Evolutionary conservation across 2,888 invertebrate species (phyloP), one percentile per base, ranked within the genome.

Genomic region (Agrilus biguttatus): DNA sequence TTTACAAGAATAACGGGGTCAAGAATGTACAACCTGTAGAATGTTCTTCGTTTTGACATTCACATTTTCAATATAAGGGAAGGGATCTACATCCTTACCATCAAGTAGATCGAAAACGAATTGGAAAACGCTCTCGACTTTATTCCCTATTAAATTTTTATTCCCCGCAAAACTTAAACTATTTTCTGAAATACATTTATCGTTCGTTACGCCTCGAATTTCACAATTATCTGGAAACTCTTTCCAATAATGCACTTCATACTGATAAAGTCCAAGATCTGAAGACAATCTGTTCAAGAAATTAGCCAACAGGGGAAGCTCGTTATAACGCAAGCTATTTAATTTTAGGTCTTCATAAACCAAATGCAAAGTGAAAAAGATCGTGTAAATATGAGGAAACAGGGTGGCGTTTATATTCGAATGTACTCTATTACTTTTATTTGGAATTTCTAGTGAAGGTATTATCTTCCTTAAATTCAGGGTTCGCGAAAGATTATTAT

Each of bases 341-440:
- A 93, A 62, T 60, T 93, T 93, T 5, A 89, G 69, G 58, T 93
- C 92, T 71, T 95, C 93, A 56, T 93, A 93, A 0, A 92, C 72
- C 28, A 95, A 69, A 68, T 95, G 95, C 33, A 95, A 69, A 0
- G 84, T 74, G 59, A 80, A 88, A 44, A 91, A 72, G 28, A 92
- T 72, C 41, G 83, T 72, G 6, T 84, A 74, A 10, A 86, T 74
- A 53, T 82, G 78, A 0, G 78, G 73, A 54, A 86, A 90, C 2
- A 92, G 66, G 1, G 78, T 60, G 0, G 84, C 75, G 46, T 75
- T 77, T 0, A 72, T 63, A 53, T 82, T 80, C 45, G 83, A 73
- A 52, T 70, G 69, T 0, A 65, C 60, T 0, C 60, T 52, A 46
- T 66, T 43, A 10, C 28, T 63, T 10, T 66, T 66, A 6, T 51